Conservation (phyloP, 2,888 invertebrate species). For the Ichneumoninae sp. region DNA sequence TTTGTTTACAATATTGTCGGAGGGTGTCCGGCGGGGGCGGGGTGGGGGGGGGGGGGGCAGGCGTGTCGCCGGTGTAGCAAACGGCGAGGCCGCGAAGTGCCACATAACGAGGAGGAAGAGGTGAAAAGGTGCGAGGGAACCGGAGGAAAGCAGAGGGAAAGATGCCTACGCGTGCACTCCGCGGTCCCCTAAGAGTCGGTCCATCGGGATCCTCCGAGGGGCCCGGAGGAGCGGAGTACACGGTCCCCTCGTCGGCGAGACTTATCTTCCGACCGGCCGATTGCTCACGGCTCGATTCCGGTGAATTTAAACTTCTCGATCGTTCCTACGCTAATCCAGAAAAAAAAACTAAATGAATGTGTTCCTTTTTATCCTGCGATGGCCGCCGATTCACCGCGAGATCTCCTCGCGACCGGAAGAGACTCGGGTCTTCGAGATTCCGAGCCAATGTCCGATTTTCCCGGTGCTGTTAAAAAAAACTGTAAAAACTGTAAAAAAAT, state of each 20-base stretch:
- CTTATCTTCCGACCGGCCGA: slow-evolving; percentile 72
- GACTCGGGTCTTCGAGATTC: too few species aligned
- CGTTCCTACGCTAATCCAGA: slow-evolving; percentile 41
- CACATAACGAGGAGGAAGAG: slow-evolving; percentile 68
- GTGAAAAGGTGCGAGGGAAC: slow-evolving; percentile 61
- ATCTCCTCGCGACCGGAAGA: neutral
- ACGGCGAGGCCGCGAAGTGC: slow-evolving; percentile 57
- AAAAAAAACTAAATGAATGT: slow-evolving; percentile 1
- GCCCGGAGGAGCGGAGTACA: slow-evolving; percentile 73
- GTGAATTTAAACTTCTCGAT: slow-evolving; percentile 57
- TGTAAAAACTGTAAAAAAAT: too few species aligned
- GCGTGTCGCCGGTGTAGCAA: slow-evolving; percentile 69
- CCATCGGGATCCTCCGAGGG: slow-evolving; percentile 52
- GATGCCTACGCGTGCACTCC: slow-evolving; percentile 65
- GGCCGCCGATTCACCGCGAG: neutral
- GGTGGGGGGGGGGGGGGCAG: slow-evolving; percentile 33
- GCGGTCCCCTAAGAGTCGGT: slow-evolving; percentile 67
- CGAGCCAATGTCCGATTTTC: too few species aligned
- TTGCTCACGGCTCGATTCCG: slow-evolving; percentile 46
- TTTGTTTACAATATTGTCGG: slow-evolving; percentile 84
- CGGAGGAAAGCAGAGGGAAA: slow-evolving; percentile 60
- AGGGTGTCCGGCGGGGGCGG: slow-evolving; percentile 72
- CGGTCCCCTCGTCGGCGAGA: slow-evolving; percentile 72
- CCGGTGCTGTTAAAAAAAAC: too few species aligned
- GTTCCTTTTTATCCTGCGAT: neutral